A percentile compares a stretch with the other conserved stretches of the same genome.
phyloP scores from a whole-genome alignment of 2,113 vertebrate species.

The Tor tambroides region DNA sequence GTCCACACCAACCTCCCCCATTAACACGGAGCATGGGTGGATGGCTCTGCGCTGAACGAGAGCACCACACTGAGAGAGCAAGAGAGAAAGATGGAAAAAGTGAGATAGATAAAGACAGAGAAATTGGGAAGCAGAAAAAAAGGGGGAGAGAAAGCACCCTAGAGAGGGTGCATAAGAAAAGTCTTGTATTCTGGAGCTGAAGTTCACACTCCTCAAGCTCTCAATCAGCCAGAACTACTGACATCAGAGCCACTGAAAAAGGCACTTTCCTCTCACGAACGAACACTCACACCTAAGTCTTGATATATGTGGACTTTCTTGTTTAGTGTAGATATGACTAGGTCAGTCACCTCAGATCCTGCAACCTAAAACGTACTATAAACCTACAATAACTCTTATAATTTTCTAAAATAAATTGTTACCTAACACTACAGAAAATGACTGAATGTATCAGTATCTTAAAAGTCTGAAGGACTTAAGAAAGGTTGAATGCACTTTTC shows the following conservation, averaged over 20 bases:
- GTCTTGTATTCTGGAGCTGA: background rate
- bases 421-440: background rate
- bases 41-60: conserved; percentile 30
- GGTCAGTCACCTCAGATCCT: background rate
- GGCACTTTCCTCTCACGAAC: too few species aligned
- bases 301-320: background rate
- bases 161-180: conserved; percentile 10
- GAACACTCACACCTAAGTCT: background rate
- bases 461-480: background rate
- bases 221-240: conserved; percentile 44
- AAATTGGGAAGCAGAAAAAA: conserved; percentile 15
- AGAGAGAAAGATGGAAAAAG: conserved; percentile 16
- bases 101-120: conserved; percentile 7
- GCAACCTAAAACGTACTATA: background rate
- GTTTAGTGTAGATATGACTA: background rate
- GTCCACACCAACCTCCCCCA: conserved; percentile 48
- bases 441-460: background rate
- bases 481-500: background rate
- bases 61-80: conserved; percentile 30
- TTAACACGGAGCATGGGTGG: conserved; percentile 48
- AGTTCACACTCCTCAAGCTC: conserved; percentile 38
- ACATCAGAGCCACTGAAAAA: conserved; percentile 23
- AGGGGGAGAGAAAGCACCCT: background rate
- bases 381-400: background rate
- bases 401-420: background rate